Base-by-base conservation (phyloP, 2,797 vertebrate genomes). In the Triplophysa yarkandensis region DNA sequence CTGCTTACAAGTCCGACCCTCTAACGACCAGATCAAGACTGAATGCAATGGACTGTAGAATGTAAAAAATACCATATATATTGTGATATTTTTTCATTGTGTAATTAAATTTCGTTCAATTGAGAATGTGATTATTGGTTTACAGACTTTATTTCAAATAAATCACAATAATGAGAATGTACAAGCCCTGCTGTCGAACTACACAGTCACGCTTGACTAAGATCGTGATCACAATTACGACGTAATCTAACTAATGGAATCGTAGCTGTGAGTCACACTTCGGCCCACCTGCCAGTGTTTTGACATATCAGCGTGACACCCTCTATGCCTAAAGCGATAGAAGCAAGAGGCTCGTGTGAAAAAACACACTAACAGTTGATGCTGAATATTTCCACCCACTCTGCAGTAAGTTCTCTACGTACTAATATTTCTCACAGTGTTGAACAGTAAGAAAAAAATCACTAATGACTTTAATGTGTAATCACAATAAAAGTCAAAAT, bases 181-280 rank as follows among this genome's bases (percentile, higher is more conserved):
- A n/a, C 34, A 73, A 25, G 50, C 17, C 44, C 63, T 68, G 43
- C 32, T 72, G 32, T 50, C 17, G 25, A 28, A 41, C 32, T 23
- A 70, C n/a, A 36, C 32, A 28, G 44, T 54, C n/a, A 23, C 54
- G 34, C 44, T 28, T 67, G 28, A 30, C 41, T 13, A 57, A 39
- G 57, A 44, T 48, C 21, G 17, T 68, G 54, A 72, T 19, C 52
- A 64, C 36, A 73, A 73, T 69, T n/a, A 19, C 4, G 1, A 13
- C 30, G 44, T 61, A 58, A 39, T 34, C 43, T 36, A 50, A 68
- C 36, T 28, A 13, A 62, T 14, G 9, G 36, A 13, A 48, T 17
- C 60, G 16, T 34, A 62, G 57, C 57, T 34, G 48, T 70, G 66
- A 74, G 66, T 74, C 71, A 79, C 30, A 50, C 71, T 32, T 58